Conservation (phyloP, 92 coral and sea anemone species). For the Nematostella vectensis region DNA sequence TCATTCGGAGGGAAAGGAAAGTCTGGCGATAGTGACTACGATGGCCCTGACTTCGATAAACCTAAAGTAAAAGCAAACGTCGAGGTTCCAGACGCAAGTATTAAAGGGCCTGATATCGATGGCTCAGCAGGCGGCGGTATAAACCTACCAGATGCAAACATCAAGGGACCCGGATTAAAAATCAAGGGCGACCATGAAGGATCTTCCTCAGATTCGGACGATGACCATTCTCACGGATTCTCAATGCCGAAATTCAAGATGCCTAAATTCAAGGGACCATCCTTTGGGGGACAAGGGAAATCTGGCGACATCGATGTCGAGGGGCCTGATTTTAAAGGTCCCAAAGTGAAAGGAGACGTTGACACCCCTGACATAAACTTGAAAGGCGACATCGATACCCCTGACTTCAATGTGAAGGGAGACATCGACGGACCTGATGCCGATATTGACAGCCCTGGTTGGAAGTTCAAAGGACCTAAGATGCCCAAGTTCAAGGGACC, state of each 20-base stretch:
- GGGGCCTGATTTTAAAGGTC: conserved; percentile 10
- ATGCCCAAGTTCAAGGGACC: too few species aligned
- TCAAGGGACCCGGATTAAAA: conserved; percentile 10
- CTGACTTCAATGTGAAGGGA: background rate
- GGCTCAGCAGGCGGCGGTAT: background rate
- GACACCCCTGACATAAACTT: background rate
- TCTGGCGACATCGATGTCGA: conserved; percentile 8
- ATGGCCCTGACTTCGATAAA: background rate
- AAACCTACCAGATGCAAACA: conserved; percentile 1
- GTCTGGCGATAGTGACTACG: background rate
- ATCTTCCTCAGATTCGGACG: background rate
- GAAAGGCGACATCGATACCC: background rate
- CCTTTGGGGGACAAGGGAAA: conserved; percentile 5
- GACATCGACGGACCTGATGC: conserved; percentile 7
- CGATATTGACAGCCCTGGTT: too few species aligned
- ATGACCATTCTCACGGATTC: conserved; percentile 6
- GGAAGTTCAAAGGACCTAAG: conserved; percentile 5
- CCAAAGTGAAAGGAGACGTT: conserved; percentile 2
- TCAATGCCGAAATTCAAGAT: conserved; percentile 6
- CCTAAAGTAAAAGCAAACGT: too few species aligned
- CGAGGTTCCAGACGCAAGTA: conserved; percentile 1
- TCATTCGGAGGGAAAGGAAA: conserved; percentile 1
- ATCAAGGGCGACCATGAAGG: conserved; percentile 4
- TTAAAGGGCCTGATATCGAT: conserved; percentile 13
- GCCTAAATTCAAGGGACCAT: conserved; percentile 14